phyloP scores from a whole-genome alignment of 2,888 invertebrate species.

The Pegoplata infirma region DNA sequence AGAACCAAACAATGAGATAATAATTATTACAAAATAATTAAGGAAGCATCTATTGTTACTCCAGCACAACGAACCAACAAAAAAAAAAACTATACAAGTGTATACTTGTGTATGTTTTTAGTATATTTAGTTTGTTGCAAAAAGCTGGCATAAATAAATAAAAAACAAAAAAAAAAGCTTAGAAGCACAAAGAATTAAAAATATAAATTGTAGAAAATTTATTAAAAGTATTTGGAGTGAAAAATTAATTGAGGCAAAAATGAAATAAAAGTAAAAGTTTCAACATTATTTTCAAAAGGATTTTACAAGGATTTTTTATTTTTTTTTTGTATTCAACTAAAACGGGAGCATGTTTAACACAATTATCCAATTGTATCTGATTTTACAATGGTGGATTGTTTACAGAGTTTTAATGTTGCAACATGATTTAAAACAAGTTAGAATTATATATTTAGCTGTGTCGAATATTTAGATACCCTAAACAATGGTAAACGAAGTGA shows the following conservation, averaged over 20 bases:
- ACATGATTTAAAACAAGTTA: neutral
- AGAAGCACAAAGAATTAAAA: neutral
- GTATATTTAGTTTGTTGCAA: neutral
- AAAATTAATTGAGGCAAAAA: conserved; percentile 24
- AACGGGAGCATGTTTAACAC: neutral
- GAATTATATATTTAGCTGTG: neutral
- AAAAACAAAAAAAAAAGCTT: neutral
- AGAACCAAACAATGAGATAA: conserved; percentile 48
- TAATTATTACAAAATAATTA: conserved; percentile 59
- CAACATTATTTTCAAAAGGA: conserved; percentile 27
- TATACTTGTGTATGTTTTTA: conserved; percentile 4
- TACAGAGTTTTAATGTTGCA: neutral
- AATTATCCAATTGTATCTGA: too few species aligned
- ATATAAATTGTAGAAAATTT: conserved; percentile 26
- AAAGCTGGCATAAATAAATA: conserved; percentile 27
- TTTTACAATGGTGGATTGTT: neutral
- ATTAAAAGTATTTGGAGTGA: conserved; percentile 55
- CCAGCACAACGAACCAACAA: too few species aligned
- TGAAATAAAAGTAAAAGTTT: conserved; percentile 22
- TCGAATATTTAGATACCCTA: too few species aligned
- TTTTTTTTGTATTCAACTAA: neutral
- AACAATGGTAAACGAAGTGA: too few species aligned
- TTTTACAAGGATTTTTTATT: neutral
- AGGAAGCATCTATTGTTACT: conserved; percentile 44
- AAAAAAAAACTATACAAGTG: too few species aligned